Percentiles rank a stretch among this genome's conserved stretches.
Evolutionary conservation across 2,888 invertebrate species (phyloP).

Genomic region (Conops quadrifasciatus): DNA sequence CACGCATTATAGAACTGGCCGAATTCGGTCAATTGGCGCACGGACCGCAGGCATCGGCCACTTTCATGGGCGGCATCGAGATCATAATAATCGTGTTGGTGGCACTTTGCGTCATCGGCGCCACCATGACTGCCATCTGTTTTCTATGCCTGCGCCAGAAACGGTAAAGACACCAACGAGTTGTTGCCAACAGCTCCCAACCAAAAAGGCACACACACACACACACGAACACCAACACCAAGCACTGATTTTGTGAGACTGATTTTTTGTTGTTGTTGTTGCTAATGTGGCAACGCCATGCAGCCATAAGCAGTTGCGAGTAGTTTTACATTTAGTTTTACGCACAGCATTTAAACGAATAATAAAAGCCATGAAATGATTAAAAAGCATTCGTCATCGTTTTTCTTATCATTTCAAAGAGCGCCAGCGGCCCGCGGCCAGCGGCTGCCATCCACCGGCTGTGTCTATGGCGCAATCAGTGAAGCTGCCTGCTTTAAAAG

Average conservation of each 20-base stretch:
- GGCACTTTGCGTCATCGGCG: slow-evolving; percentile 82
- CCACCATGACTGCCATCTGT: slow-evolving; percentile 80
- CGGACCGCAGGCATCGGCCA: slow-evolving; percentile 60
- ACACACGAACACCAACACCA: slow-evolving; percentile 16
- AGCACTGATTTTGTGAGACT: slow-evolving; percentile 41
- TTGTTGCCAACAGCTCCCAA: neutral
- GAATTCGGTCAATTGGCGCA: slow-evolving; percentile 58
- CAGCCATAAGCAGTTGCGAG: slow-evolving; percentile 5
- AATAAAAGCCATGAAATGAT: slow-evolving; percentile 13
- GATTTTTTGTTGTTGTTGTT: slow-evolving; percentile 31
- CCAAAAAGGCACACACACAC: slow-evolving; percentile 10
- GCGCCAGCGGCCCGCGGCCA: too few relatives aligned
- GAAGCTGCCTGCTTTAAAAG: too few relatives aligned
- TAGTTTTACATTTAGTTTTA: slow-evolving; percentile 17
- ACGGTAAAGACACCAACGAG: slow-evolving; percentile 58
- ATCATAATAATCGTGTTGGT: slow-evolving; percentile 82
- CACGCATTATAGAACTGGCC: slow-evolving; percentile 72
- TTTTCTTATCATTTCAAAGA: slow-evolving; percentile 10
- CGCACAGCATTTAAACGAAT: slow-evolving; percentile 16
- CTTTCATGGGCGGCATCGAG: slow-evolving; percentile 75
- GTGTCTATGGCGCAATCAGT: too few relatives aligned
- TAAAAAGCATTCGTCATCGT: neutral
- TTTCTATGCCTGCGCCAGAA: slow-evolving; percentile 74
- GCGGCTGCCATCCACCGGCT: too few relatives aligned
- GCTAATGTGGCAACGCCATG: neutral